Evolutionary conservation across 2,113 vertebrate species (phyloP).

Genomic region (Osmerus eperlanus): DNA sequence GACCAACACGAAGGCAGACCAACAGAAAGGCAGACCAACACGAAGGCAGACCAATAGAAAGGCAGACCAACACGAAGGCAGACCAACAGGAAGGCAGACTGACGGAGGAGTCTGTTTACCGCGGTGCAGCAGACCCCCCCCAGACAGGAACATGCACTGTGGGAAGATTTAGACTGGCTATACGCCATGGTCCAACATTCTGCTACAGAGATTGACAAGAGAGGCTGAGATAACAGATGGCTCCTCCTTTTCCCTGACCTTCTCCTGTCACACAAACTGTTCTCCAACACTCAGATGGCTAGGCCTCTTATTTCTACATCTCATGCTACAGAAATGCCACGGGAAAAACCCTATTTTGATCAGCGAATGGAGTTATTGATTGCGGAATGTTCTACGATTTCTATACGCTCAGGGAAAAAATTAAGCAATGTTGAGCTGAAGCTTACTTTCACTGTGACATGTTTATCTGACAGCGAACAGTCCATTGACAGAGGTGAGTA

Average conservation of each 20-base stretch:
- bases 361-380: too few species aligned
- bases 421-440: too few species aligned
- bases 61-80: neutral
- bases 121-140: neutral
- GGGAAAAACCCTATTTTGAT: too few species aligned
- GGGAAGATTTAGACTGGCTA: conserved; percentile 16
- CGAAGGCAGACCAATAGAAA: conserved; percentile 34
- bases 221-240: conserved; percentile 28
- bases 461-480: conserved; percentile 43
- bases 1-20: neutral
- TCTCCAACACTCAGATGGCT: too few species aligned
- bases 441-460: neutral
- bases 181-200: conserved; percentile 28
- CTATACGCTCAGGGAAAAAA: too few species aligned
- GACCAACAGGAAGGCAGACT: too few species aligned
- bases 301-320: too few species aligned
- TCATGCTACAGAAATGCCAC: too few species aligned
- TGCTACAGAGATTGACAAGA: conserved; percentile 39
- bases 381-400: too few species aligned
- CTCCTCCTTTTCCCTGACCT: conserved; percentile 28
- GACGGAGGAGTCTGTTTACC: too few species aligned
- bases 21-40: neutral
- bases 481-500: conserved; percentile 23
- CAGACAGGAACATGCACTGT: conserved; percentile 10
- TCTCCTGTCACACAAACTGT: conserved; percentile 2